A percentile compares a stretch with the other conserved stretches of the same genome.
phyloP scores from a whole-genome alignment of 2,797 vertebrate species.

The Sphaeramia orbicularis region DNA sequence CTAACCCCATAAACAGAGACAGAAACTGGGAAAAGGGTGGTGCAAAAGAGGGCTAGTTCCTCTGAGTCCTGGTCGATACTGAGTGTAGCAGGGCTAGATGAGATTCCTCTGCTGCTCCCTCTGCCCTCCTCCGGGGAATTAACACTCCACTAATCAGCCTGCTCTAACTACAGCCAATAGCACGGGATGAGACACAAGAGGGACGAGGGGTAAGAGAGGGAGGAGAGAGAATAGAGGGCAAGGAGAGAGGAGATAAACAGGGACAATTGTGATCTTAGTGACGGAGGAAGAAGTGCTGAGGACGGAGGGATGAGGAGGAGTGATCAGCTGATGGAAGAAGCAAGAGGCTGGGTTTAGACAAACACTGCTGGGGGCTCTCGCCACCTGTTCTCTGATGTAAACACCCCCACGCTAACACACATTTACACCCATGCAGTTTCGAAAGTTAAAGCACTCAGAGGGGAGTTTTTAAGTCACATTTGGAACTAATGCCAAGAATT shows the following conservation, averaged over 20 bases:
- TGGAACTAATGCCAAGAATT: constrained; percentile 70
- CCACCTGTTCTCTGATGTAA: constrained; percentile 62
- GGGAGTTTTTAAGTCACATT: constrained; percentile 64
- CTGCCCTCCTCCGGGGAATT: constrained; percentile 60
- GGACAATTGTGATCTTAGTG: constrained; percentile 46
- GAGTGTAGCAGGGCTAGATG: constrained; percentile 63
- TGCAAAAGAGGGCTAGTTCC: constrained; percentile 42
- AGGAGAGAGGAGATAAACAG: constrained; percentile 37
- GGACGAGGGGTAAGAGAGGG: constrained; percentile 22
- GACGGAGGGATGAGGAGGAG: constrained; percentile 22
- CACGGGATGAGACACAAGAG: constrained; percentile 32
- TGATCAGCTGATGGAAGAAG: constrained; percentile 64
- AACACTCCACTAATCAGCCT: constrained; percentile 62
- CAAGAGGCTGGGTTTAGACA: constrained; percentile 41
- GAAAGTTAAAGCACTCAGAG: constrained; percentile 32
- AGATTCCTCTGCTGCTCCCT: constrained; percentile 65
- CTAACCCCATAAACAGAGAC: constrained; percentile 61
- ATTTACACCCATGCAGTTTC: neutral
- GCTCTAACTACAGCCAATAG: constrained; percentile 44
- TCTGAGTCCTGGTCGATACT: constrained; percentile 65
- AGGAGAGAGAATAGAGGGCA: constrained; percentile 13
- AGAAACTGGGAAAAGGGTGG: constrained; percentile 15
- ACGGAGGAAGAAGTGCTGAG: constrained; percentile 30
- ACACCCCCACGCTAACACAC: constrained; percentile 6
- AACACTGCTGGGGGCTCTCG: constrained; percentile 49